Evolutionary conservation across 2,888 invertebrate genomes (phyloP), one percentile per base, ranked within the genome.

Genomic region (Dolichopus griseipennis): DNA sequence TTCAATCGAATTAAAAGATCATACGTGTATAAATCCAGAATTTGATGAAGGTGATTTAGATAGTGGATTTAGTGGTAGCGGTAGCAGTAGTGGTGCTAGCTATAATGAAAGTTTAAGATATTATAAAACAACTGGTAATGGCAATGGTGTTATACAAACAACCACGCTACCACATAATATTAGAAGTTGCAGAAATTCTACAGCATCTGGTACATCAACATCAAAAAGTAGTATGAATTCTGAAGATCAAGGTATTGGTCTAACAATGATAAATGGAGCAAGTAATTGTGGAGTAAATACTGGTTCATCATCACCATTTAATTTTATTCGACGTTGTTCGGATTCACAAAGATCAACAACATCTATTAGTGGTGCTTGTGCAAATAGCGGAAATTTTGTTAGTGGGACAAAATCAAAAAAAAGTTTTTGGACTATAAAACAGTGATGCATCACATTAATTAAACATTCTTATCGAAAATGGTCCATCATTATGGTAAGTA

Each of bases 71-170:
- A 82, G 82, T 71, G 81, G 81, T 82, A 81, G 81, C 72, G 81
- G 82, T 74, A 91, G 92, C 83, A 91, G 90, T 76, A 91, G 90
- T 81, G 91, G 90, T 77, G 90, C 90, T 80, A 91, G 91, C 83
- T 91, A 91, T 81, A 89, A 88, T 61, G 89, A 89, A 74, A 89
- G 89, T 79, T 83, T 90, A 77, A 84, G 89, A 72, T 82, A 82
- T 74, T 81, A 81, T 71, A 81, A 81, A 75, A 78, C 81, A 70
- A 78, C 75, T 72, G 76, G 76, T 72, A 74, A n/a, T 64, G 64
- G 64, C n/a, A 27, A 7, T n/a, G 8, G 7, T 72, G 73, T 72
- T 72, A 73, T 74, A 72, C 73, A 72, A 69, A 72, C 74, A 71
- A 73, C 77, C 72, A 76, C 75, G 70, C 71, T 80, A 75, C 80